A percentile compares a stretch with the other conserved stretches of the same genome.
These are phyloP conservation scores for Ophraella communa DNA, from an alignment of 2,888 invertebrate species.

Conservation along the genomic window DNA sequence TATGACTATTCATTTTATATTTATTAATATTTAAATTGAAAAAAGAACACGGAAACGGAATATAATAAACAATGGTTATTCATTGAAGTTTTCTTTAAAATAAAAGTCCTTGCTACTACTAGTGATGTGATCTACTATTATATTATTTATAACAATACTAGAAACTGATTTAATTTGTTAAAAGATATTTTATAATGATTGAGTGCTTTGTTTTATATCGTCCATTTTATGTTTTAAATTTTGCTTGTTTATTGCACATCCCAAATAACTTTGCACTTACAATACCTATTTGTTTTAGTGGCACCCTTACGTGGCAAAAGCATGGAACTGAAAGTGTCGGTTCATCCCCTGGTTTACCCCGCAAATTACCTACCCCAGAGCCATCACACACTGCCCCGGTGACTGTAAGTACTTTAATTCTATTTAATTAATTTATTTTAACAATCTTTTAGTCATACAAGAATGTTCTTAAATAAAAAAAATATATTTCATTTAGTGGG, in stretches of 20 bases:
- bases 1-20: too few species aligned
- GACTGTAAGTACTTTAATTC: slow-evolving; percentile 51
- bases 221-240: not conserved
- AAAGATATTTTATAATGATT: too few species aligned
- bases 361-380: slow-evolving; percentile 52
- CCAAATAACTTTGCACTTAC: not conserved
- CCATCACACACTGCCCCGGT: slow-evolving; percentile 58
- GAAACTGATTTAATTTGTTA: too few species aligned
- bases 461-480: too few species aligned
- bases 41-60: too few species aligned
- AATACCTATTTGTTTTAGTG: slow-evolving; percentile 48
- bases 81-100: too few species aligned
- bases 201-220: not conserved
- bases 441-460: not conserved
- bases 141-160: too few species aligned
- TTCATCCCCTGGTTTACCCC: slow-evolving; percentile 54
- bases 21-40: too few species aligned
- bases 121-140: too few species aligned
- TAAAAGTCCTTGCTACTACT: too few species aligned
- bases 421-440: not conserved
- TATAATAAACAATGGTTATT: too few species aligned
- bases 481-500: too few species aligned
- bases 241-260: not conserved
- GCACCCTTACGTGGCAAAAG: slow-evolving; percentile 51
- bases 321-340: slow-evolving; percentile 55